A percentile compares a stretch with the other conserved stretches of the same genome.
phyloP scores from a whole-genome alignment of 2,888 invertebrate genomes.

The Anagyrus pseudococci region DNA sequence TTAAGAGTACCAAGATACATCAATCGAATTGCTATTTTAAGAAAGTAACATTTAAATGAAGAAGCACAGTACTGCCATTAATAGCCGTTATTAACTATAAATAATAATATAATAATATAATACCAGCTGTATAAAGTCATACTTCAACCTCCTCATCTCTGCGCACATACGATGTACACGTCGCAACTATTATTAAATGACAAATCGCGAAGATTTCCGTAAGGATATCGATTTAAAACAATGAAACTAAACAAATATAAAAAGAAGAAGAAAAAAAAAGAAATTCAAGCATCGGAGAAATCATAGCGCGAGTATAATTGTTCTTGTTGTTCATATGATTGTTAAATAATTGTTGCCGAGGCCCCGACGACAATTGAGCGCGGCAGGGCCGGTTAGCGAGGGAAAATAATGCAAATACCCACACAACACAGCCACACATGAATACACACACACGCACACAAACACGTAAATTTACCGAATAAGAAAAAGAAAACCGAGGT shows the following conservation, averaged over 20 bases:
- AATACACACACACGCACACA: too few species aligned
- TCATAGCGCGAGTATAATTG: not conserved
- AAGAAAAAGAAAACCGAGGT: too few species aligned
- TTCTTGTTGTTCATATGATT: slow-evolving; percentile 3
- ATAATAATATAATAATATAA: not conserved
- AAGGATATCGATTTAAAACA: too few species aligned
- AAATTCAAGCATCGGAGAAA: not conserved
- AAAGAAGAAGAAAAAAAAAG: too few species aligned
- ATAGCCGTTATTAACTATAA: too few species aligned
- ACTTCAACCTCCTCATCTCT: not conserved
- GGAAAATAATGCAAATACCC: too few species aligned
- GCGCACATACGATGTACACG: slow-evolving; percentile 1
- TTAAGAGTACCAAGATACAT: not conserved
- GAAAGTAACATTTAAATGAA: not conserved
- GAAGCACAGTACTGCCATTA: not conserved
- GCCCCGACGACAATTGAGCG: not conserved
- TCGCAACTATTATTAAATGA: too few species aligned
- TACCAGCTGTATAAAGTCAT: slow-evolving; percentile 12
- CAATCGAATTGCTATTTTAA: not conserved
- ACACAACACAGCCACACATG: too few species aligned
- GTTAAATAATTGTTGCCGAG: slow-evolving; percentile 8
- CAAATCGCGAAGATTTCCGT: too few species aligned
- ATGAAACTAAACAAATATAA: too few species aligned
- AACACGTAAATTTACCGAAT: too few species aligned
- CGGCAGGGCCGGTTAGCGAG: too few species aligned